Evolutionary conservation across 2,113 vertebrate genomes (phyloP).

Genomic region (Pica pica): DNA sequence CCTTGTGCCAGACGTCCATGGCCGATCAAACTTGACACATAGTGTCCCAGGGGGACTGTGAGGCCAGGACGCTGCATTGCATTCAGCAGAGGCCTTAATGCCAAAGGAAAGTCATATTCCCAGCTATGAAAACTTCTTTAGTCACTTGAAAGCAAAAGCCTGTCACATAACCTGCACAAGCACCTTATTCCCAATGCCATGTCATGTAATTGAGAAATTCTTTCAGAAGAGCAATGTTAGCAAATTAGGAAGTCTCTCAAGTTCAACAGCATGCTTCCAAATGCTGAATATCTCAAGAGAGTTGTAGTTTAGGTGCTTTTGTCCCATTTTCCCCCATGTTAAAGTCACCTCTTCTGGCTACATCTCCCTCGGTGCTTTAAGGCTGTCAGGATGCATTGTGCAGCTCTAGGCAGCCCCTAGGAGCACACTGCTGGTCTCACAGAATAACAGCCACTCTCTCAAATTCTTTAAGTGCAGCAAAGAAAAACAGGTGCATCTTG

Average conservation of each 20-base stretch:
- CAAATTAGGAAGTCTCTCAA: background rate
- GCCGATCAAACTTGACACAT: accelerated
- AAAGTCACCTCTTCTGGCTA: background rate
- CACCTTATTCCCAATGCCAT: background rate
- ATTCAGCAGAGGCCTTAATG: background rate
- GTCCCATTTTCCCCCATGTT: background rate
- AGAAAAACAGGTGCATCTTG: background rate
- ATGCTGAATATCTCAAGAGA: background rate
- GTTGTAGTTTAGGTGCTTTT: background rate
- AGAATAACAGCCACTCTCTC: background rate
- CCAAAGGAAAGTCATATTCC: background rate
- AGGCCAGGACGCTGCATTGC: background rate
- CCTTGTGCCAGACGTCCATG: background rate
- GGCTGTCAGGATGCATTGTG: background rate
- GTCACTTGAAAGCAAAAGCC: background rate
- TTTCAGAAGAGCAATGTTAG: background rate
- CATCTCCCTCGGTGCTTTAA: accelerated
- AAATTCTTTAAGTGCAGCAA: background rate
- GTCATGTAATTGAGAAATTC: background rate
- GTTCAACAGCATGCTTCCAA: background rate
- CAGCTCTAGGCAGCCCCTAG: background rate
- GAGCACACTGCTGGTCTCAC: background rate
- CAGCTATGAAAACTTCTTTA: background rate
- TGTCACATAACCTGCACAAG: background rate
- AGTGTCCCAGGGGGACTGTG: background rate